Base-by-base conservation (phyloP, 2,113 vertebrate genomes). In the Sceloporus tristichus region DNA sequence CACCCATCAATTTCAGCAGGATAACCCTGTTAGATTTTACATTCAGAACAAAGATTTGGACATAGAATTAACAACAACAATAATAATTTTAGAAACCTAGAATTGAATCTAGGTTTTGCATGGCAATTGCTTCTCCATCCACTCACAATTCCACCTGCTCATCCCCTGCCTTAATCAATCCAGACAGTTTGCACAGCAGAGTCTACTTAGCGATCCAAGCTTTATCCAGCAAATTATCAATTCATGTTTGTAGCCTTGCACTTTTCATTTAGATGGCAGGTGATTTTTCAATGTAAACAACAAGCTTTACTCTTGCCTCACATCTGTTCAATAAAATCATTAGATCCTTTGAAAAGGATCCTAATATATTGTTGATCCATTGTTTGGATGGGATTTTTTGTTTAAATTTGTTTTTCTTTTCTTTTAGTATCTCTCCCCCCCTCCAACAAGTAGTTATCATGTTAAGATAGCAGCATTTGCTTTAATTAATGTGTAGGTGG, bases 401-500 rank as follows among this genome's bases (percentile, higher is more conserved):
- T 90, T 86, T 89, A 84, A 79, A 89, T 40, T 56, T 40, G 71
- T 81, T 95, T 96, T 81, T 76, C 71, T 94, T 95, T 92, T 77
- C 71, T 88, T 79, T 78, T 82, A 71, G 75, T 76, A 79, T 85
- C 62, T 79, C 66, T n/a, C 62, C 16, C 19, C 90, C 86, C 85
- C 78, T 95, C 56, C 93, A 90, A 96, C 87, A 96, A 97, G 87
- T 90, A 75, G 89, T 90, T 88, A 73, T 95, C 87, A 85, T 85
- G 94, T 95, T 96, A 96, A 95, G 94, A 94, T 90, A 85, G 82
- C 88, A 91, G 77, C 89, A 77, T 94, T 95, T 95, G 90, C 90
- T 94, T 92, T 95, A 94, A 94, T 94, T 93, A 93, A 93, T 19
- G 83, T 92, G 96, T 96, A 91, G 95, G 96, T 9, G 29, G 80